Percentiles rank a stretch among this genome's conserved stretches.
These are phyloP conservation scores for Phylloscopus collybita DNA, from an alignment of 2,797 vertebrate genomes.

Conservation along the genomic window DNA sequence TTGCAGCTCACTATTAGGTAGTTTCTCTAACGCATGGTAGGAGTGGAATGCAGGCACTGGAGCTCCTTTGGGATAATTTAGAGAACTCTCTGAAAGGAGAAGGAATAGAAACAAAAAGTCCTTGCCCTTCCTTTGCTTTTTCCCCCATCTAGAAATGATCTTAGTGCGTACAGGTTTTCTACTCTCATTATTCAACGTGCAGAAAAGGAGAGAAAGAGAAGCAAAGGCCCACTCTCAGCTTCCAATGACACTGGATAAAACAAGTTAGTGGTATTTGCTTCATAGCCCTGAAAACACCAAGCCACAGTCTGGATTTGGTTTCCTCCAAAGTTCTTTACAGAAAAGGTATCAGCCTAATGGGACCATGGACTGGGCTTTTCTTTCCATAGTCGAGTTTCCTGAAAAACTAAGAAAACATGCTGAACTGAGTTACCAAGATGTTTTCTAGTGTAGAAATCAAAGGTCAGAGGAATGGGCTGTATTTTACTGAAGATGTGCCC, in stretches of 20 bases:
- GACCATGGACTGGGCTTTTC: neutral
- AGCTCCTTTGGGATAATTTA: neutral
- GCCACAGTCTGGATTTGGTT: neutral
- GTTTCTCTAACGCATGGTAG: neutral
- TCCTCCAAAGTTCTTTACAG: neutral
- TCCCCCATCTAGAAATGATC: neutral
- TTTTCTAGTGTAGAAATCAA: neutral
- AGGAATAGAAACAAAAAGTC: neutral
- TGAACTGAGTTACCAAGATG: neutral
- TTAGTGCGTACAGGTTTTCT: accelerated
- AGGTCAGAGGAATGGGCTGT: neutral
- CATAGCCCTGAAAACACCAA: neutral
- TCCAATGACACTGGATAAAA: neutral
- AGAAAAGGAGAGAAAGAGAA: neutral
- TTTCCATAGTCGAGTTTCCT: neutral
- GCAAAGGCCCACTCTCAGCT: neutral
- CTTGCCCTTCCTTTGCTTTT: neutral
- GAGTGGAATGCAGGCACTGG: neutral
- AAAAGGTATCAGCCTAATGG: neutral
- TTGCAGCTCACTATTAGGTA: neutral
- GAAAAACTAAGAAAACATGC: neutral
- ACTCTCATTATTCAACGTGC: neutral
- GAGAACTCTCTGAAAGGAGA: neutral
- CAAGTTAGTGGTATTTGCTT: neutral
- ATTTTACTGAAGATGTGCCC: neutral